Conservation (phyloP, 2,888 invertebrate species). For the Itoplectis maculator region DNA sequence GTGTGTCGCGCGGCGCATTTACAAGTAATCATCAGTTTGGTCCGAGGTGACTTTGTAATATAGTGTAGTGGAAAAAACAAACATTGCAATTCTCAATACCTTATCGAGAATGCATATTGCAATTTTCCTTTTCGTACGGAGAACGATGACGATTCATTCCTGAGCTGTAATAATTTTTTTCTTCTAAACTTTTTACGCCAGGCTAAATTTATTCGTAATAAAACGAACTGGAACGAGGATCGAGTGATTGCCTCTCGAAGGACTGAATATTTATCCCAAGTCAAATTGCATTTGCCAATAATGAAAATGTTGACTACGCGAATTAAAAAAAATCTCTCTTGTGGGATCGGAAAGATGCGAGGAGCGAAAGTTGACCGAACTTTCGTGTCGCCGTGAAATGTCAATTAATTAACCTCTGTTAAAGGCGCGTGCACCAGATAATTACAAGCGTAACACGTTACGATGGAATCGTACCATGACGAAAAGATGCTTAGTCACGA, state of each 20-base stretch:
- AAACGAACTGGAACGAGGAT: too few species aligned
- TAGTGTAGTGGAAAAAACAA: not conserved
- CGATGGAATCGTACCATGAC: conserved; percentile 38
- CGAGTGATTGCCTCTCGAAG: too few species aligned
- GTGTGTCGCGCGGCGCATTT: not conserved
- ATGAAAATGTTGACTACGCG: not conserved
- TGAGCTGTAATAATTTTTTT: too few species aligned
- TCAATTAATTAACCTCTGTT: conserved; percentile 32
- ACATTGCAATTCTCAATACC: not conserved
- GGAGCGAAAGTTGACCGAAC: conserved; percentile 36
- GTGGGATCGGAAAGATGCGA: not conserved
- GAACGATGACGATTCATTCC: too few species aligned
- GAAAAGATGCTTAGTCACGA: conserved; percentile 52
- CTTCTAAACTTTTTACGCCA: too few species aligned
- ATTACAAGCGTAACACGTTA: not conserved
- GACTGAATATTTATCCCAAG: too few species aligned
- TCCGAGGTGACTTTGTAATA: not conserved
- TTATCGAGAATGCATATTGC: too few species aligned
- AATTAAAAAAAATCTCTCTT: too few species aligned
- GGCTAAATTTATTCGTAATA: too few species aligned
- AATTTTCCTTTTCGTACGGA: too few species aligned
- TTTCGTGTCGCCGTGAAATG: conserved; percentile 33
- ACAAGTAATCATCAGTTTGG: not conserved
- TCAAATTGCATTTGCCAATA: too few species aligned
- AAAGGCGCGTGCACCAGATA: conserved; percentile 17